Evolutionary conservation across 2,113 vertebrate genomes (phyloP).

Genomic region (Dryoscopus gambensis): DNA sequence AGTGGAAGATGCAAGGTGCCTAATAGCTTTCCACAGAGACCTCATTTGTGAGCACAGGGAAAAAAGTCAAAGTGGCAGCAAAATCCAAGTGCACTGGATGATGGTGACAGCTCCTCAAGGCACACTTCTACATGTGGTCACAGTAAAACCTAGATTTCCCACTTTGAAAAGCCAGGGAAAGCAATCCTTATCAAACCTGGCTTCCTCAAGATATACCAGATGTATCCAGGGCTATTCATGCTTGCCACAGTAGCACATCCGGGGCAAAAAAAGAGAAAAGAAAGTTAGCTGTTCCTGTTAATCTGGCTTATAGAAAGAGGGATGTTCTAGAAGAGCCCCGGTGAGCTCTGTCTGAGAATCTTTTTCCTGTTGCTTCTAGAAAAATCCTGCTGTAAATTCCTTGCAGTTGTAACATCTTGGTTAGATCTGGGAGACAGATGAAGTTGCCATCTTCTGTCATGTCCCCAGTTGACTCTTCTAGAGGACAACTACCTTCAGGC

Average conservation of each 20-base stretch:
- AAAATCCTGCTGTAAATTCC: background rate
- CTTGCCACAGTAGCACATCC: background rate
- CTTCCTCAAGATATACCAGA: background rate
- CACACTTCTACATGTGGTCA: background rate
- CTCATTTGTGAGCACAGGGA: background rate
- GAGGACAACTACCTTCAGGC: background rate
- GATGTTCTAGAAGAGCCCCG: background rate
- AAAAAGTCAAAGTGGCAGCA: background rate
- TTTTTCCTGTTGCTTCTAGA: background rate
- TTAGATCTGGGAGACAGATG: background rate
- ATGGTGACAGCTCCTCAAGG: background rate
- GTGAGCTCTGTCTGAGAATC: background rate
- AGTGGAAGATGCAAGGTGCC: background rate
- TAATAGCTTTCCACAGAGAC: accelerated
- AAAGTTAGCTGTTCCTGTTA: background rate
- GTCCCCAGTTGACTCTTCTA: background rate
- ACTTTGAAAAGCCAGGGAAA: background rate
- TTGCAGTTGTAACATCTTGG: background rate
- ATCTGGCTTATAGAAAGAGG: background rate
- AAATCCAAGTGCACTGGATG: background rate
- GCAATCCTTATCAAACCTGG: background rate
- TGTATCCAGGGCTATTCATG: background rate
- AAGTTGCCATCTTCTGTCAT: background rate
- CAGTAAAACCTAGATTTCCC: background rate
- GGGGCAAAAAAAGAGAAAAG: accelerated